Evolutionary conservation across 2,888 invertebrate genomes (phyloP), one percentile per base, ranked within the genome.

Genomic region (Drosophila gaucha): DNA sequence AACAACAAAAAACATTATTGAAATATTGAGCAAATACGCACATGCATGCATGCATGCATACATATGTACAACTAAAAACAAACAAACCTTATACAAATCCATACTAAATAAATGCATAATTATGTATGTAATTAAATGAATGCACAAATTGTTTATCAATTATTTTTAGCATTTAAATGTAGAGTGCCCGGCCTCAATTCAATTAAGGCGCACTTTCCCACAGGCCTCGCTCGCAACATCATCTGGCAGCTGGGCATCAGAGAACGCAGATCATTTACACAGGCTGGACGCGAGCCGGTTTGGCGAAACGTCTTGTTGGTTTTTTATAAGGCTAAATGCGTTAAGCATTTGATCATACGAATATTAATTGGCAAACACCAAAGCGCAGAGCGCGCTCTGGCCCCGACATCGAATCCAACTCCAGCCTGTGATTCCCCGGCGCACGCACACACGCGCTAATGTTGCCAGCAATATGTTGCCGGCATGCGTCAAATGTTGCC

Each of bases 291-390:
- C 67, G 68, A 84, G 87, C 84, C 87, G 83, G 83, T 84, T 86
- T 70, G 51, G 56, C 36, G 60, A 36, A 64, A 58, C 62, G 74
- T 74, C 80, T 82, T 86, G 85, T 87, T 87, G 85, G 86, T 87
- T 85, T 87, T 85, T 85, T 74, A 73, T 86, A 88, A 73, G 88
- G 88, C 85, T 88, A 85, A 85, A 88, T 85, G 88, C 85, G 85
- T 86, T 88, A 85, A 85, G 78, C 85, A 85, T 88, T 88, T 85
- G 85, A 88, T 85, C 85, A 85, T 83, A 86, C 88, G 88, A 83
- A 85, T 88, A 85, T 85, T 85, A 85, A 85, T 88, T 88, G 85
- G 88, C 83, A 74, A 87, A 84, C 84, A 82, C 73, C 80, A 71
- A 80, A 78, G 75, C 79, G 76, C 68, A 74, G 51, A 74, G 51